Conservation (phyloP, 2,113 vertebrate genomes). For the Mesembrinibis cayennensis region DNA sequence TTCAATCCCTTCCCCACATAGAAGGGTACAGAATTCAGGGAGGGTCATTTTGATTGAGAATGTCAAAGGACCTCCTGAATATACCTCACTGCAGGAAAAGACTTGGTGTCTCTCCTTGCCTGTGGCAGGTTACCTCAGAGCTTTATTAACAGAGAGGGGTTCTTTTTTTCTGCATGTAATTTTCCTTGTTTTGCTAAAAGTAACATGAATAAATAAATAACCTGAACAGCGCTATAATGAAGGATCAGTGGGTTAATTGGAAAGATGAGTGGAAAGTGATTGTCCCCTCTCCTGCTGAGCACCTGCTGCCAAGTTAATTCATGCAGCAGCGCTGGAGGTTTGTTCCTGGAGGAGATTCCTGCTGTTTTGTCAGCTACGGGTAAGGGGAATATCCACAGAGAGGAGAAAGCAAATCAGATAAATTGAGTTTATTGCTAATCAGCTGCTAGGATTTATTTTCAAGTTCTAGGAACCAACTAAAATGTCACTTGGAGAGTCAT, state of each 20-base stretch:
- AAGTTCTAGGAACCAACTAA: background rate
- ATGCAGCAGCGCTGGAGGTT: background rate
- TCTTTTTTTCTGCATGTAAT: background rate
- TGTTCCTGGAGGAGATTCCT: constrained; percentile 22
- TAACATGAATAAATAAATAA: constrained; percentile 7
- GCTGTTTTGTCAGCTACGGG: background rate
- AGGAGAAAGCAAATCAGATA: constrained; percentile 26
- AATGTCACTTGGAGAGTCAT: background rate
- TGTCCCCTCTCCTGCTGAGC: constrained; percentile 13
- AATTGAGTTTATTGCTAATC: constrained; percentile 31
- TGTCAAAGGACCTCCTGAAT: background rate
- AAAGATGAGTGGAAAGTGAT: background rate
- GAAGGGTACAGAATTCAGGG: background rate
- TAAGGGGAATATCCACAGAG: background rate
- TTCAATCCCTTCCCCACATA: background rate
- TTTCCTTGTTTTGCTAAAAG: constrained; percentile 12
- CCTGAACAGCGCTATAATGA: background rate
- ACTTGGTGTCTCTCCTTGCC: background rate
- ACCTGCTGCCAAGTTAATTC: constrained; percentile 52
- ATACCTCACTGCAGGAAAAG: background rate
- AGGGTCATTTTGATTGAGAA: background rate
- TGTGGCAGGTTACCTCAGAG: background rate
- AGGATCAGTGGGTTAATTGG: constrained; percentile 53
- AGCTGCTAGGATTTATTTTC: constrained; percentile 7
- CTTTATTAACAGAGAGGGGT: background rate